These are phyloP conservation scores for Gavialis gangeticus DNA, from an alignment of 2,113 vertebrate genomes.

Conservation along the genomic window DNA sequence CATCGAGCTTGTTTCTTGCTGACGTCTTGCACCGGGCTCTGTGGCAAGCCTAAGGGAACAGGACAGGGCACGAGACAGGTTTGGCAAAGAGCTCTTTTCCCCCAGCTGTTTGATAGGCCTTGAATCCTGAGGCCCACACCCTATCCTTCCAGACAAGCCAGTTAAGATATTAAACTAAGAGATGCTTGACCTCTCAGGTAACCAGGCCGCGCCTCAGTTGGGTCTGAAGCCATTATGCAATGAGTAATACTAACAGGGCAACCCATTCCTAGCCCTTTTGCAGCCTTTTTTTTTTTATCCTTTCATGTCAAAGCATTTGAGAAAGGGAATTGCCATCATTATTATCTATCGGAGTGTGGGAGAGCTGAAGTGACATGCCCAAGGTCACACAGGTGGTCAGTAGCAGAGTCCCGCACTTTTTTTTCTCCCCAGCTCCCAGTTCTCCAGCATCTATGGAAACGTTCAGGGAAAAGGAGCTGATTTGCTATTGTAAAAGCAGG, in stretches of 20 bases:
- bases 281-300: background rate
- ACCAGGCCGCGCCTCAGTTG: background rate
- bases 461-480: background rate
- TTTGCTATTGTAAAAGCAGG: background rate
- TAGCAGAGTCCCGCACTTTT: background rate
- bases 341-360: background rate
- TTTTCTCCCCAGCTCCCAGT: background rate
- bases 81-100: background rate
- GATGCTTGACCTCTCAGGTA: background rate
- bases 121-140: background rate
- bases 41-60: background rate
- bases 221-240: background rate
- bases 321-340: background rate
- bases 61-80: background rate
- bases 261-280: background rate
- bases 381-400: background rate
- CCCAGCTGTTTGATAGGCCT: background rate
- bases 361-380: background rate
- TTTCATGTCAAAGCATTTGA: background rate
- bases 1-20: background rate
- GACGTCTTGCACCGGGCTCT: background rate
- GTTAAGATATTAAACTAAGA: background rate
- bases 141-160: background rate
- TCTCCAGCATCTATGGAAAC: background rate
- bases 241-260: background rate